Evolutionary conservation across 2,888 invertebrate species (phyloP), one percentile per base, ranked within the genome.

Genomic region (Eupithecia exiguata): DNA sequence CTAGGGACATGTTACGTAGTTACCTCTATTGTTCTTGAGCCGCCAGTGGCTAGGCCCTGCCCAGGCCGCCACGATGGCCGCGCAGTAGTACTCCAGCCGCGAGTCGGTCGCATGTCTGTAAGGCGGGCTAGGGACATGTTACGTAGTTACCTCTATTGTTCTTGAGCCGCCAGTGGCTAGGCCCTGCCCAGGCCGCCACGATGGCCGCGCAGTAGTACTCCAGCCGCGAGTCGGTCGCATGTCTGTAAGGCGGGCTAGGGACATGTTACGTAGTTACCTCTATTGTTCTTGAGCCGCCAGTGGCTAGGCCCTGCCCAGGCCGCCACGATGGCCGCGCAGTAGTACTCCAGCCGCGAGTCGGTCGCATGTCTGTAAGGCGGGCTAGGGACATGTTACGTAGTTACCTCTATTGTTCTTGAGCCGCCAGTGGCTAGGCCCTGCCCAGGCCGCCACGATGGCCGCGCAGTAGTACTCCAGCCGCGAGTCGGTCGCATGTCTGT

Each of bases 101-200:
- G 94, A 88, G n/a, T n/a, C n/a, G n/a, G 82, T 92, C 95, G 92
- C 88, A 96, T 91, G 88, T 96, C 96, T 3, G 95, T 91, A 70
- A 96, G 93, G 1, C 85, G 84, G 78, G 86, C 83, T 35, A 21
- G 81, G 75, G 71, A 86, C 80, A 38, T 38, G 10, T 38, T 9
- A 38, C 38, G 38, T 38, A 38, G 10, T 10, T 38, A 38, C n/a
- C n/a, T n/a, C n/a, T n/a, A n/a, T 92, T 91, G 80, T 95, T 95
- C 84, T 95, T 96, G n/a, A 97, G 95, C 82, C 97, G 96, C 98
- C 98, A 98, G 90, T 98, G 97, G 63, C 96, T 94, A 40, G 98
- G 98, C 0, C 98, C n/a, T n/a, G n/a, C n/a, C n/a, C 98, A 36
- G 97, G 97, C 98, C 98, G 98, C n/a, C n/a, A n/a, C n/a, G n/a